phyloP scores from a whole-genome alignment of 1,140 invertebrate genomes.

The Maconellicoccus hirsutus region DNA sequence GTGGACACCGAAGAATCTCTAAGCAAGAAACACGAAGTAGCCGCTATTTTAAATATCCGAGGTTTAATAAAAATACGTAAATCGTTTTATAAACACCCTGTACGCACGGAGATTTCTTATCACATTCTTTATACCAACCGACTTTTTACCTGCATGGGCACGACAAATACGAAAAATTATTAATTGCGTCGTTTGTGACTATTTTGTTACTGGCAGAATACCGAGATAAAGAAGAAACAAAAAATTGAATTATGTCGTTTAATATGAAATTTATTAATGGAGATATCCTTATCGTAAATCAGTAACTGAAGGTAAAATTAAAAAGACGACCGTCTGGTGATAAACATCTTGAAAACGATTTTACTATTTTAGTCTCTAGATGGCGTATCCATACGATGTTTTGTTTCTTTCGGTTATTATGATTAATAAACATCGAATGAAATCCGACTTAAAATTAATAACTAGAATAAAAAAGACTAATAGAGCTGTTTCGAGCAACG shows the following conservation, averaged over 20 bases:
- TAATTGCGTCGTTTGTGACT: not conserved
- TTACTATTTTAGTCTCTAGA: not conserved
- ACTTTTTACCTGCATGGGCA: not conserved
- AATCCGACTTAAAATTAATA: not conserved
- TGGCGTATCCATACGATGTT: too few species aligned
- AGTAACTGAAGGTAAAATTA: not conserved
- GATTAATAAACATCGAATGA: not conserved
- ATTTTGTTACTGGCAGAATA: not conserved
- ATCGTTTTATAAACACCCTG: not conserved
- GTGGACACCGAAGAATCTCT: not conserved
- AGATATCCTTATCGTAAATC: not conserved
- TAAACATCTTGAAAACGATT: not conserved
- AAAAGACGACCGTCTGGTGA: not conserved
- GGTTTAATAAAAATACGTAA: not conserved
- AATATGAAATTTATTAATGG: slow-evolving; percentile 1
- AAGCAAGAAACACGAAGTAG: not conserved
- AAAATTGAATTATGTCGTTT: not conserved
- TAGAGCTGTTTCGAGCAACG: not conserved
- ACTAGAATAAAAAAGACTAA: not conserved
- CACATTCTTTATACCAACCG: too few species aligned
- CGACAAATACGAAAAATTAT: not conserved
- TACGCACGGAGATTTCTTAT: not conserved
- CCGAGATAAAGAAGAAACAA: not conserved
- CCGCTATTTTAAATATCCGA: not conserved
- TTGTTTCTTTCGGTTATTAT: not conserved